Evolutionary conservation across 2,888 invertebrate genomes (phyloP).

Genomic region (Adelognathus sp.): DNA sequence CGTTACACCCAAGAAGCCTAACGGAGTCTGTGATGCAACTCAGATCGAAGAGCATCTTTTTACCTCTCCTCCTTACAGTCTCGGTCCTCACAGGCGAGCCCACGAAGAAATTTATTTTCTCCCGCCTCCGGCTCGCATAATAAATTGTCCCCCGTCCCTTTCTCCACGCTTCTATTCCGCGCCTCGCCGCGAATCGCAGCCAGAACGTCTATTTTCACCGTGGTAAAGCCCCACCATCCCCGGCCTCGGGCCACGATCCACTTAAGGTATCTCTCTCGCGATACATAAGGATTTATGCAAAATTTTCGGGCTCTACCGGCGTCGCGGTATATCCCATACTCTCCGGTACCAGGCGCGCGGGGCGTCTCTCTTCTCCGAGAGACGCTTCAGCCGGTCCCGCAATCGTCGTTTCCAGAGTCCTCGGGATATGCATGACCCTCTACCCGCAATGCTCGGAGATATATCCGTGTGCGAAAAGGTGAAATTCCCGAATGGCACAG

Average conservation of each 20-base stretch:
- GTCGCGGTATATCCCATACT: conserved; percentile 31
- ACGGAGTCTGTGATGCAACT: conserved; percentile 23
- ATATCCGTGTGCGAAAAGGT: conserved; percentile 15
- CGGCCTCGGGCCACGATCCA: conserved; percentile 38
- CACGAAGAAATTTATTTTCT: conserved; percentile 54
- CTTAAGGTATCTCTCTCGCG: conserved; percentile 52
- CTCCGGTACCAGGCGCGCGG: conserved; percentile 16
- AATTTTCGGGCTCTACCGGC: conserved; percentile 48
- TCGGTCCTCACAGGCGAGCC: conserved; percentile 7
- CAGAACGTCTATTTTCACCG: conserved; percentile 49
- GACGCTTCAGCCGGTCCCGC: too few species aligned
- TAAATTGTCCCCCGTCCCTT: conserved; percentile 49
- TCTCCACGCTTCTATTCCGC: not conserved
- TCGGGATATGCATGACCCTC: conserved; percentile 39
- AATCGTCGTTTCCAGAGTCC: conserved; percentile 36
- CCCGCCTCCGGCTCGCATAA: conserved; percentile 56
- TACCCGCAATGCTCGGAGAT: not conserved
- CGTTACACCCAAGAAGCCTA: not conserved
- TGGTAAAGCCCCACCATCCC: conserved; percentile 41
- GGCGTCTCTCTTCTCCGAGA: conserved; percentile 6
- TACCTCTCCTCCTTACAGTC: conserved; percentile 21
- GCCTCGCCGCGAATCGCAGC: conserved; percentile 28
- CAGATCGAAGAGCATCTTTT: conserved; percentile 33
- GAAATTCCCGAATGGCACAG: conserved; percentile 38
- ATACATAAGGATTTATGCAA: conserved; percentile 66